Base-by-base conservation (phyloP, 2,113 vertebrate genomes). In the Motacilla alba region DNA sequence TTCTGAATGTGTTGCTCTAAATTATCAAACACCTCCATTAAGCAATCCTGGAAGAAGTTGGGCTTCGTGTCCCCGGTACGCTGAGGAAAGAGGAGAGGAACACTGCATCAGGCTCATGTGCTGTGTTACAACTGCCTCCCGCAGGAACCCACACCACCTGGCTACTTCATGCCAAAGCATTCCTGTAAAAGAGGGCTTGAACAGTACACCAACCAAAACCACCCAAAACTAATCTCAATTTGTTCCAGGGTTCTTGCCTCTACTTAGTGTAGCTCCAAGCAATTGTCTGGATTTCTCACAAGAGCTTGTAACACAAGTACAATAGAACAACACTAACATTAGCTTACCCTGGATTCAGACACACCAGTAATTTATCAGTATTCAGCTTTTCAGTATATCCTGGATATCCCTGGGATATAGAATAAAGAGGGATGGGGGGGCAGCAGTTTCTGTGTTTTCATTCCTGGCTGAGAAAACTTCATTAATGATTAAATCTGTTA, bases 31-130 rank as follows among this genome's bases (percentile, higher is more conserved):
- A 98, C 83, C 68, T 98, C 98, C 98, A 98, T 98, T 30, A 98
- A 80, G 83, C 98, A 98, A 47, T 98, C 98, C 94, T 98, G 98
- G 97, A 98, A 98, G 95, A 98, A 98, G 96, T 56, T 98, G 70
- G 98, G 98, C 85, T 98, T 98, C 5, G 86, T 95, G 87, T 98
- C 97, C 4, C 97, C 98, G 0, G 97, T 98, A 8, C 96, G 96
- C 98, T 98, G 33, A 1, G 21, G 69, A 74, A 16, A 75, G 72
- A 53, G 6, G 39, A 69, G 68, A 62, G 73, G 30, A 68, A 72
- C 30, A 15, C 2, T 55, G 52, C 7, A 2, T 73, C 28, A 94
- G 63, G 10, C 43, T 30, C 33, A 33, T 0, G 1, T 10, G 43
- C 37, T 62, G 27, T 3, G 1, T 4, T 8, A 4, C 22, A n/a